These are phyloP conservation scores for Corythoichthys haematopterus DNA, from an alignment of 2,113 vertebrate genomes.

Conservation along the genomic window DNA sequence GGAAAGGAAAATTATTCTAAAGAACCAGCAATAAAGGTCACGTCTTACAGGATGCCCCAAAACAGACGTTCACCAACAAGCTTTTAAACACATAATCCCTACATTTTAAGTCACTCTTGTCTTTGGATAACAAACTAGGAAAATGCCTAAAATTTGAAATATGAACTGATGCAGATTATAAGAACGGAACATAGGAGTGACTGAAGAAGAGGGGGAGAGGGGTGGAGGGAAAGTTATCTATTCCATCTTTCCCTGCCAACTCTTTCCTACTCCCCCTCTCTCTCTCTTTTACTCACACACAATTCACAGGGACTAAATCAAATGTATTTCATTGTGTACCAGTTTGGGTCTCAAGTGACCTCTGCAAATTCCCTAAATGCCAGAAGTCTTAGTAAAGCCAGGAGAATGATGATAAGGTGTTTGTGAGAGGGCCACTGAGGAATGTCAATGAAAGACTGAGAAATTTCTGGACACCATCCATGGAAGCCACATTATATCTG, in stretches of 20 bases:
- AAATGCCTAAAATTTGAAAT: conserved; percentile 13
- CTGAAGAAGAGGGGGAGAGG: conserved; percentile 3
- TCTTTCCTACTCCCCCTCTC: conserved; percentile 32
- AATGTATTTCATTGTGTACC: conserved; percentile 3
- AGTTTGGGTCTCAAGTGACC: conserved; percentile 37
- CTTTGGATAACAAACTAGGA: not conserved
- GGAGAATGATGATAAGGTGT: conserved; percentile 9
- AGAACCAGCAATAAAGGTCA: conserved; percentile 30
- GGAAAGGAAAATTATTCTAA: conserved; percentile 21
- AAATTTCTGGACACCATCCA: conserved; percentile 7
- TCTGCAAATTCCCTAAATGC: conserved; percentile 59
- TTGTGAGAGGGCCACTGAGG: not conserved
- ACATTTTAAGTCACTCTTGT: not conserved
- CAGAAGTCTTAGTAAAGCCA: conserved; percentile 45
- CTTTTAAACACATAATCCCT: not conserved
- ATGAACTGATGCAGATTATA: not conserved
- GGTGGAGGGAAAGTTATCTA: conserved; percentile 32
- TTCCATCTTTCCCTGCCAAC: conserved; percentile 32
- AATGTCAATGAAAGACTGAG: conserved; percentile 5
- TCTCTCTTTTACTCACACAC: conserved; percentile 7
- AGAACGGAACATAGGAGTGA: not conserved
- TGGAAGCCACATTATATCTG: not conserved
- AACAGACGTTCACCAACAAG: conserved; percentile 3
- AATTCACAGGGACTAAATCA: not conserved
- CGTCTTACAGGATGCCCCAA: conserved; percentile 26